Evolutionary conservation across 2,888 invertebrate species (phyloP).

Genomic region (Netelia virgata): DNA sequence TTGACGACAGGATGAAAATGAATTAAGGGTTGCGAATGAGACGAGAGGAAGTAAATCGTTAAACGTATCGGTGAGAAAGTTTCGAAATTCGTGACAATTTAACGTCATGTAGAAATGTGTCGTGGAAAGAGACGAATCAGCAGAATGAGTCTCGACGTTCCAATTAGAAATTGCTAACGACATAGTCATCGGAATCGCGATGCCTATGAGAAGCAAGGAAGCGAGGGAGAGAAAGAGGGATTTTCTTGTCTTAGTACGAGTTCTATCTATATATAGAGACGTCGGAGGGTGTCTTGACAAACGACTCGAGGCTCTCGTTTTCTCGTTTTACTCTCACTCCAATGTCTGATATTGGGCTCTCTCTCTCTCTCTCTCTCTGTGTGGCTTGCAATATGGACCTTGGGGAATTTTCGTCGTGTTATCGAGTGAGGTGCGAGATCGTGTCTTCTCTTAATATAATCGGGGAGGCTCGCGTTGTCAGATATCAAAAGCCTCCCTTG

Average conservation of each 20-base stretch:
- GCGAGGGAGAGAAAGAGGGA: conserved; percentile 1
- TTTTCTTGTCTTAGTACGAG: conserved; percentile 9
- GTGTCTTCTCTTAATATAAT: conserved; percentile 53
- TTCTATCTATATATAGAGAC: not conserved
- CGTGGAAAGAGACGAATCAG: not conserved
- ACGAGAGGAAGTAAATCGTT: conserved; percentile 13
- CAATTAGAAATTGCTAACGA: conserved; percentile 59
- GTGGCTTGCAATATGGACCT: conserved; percentile 41
- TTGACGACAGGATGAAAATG: conserved; percentile 28
- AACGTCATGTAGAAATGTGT: not conserved
- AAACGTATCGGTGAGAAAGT: conserved; percentile 8
- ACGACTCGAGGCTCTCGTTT: conserved; percentile 50
- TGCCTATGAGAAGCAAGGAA: not conserved
- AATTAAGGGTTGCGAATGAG: conserved; percentile 23
- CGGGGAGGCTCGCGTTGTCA: conserved; percentile 19
- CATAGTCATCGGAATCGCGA: conserved; percentile 20
- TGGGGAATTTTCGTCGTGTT: conserved; percentile 31
- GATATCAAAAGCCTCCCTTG: conserved; percentile 15
- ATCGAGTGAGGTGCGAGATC: conserved; percentile 28
- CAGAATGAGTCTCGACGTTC: conserved; percentile 13
- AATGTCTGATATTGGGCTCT: conserved; percentile 33
- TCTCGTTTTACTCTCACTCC: conserved; percentile 40
- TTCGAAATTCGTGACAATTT: not conserved
- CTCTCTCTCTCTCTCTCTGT: conserved; percentile 1
- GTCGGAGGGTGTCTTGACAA: conserved; percentile 58